Percentiles rank a stretch among this genome's conserved stretches.
Evolutionary conservation across 2,888 invertebrate genomes (phyloP).

Genomic region (Eristalinus aeneus): DNA sequence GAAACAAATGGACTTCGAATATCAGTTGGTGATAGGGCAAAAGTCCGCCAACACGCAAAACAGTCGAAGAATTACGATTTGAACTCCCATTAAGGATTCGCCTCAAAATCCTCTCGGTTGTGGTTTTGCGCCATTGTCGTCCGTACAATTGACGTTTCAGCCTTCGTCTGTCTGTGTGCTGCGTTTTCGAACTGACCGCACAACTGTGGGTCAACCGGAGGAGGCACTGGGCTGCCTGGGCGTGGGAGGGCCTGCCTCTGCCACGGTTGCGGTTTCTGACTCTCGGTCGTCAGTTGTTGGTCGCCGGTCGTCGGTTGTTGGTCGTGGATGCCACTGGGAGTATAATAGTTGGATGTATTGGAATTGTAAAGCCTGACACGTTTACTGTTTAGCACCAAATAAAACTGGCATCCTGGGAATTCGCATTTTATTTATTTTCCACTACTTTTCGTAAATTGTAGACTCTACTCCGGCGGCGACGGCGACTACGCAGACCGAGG

Average conservation of each 20-base stretch:
- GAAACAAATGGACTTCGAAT: constrained; percentile 70
- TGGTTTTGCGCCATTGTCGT: constrained; percentile 52
- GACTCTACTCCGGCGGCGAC: constrained; percentile 39
- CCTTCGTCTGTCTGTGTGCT: constrained; percentile 42
- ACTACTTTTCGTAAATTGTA: constrained; percentile 52
- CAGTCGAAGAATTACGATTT: background rate
- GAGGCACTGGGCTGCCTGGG: constrained; percentile 32
- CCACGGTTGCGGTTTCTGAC: background rate
- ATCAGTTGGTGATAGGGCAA: constrained; percentile 25
- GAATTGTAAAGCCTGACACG: constrained; percentile 69
- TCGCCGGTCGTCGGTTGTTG: background rate
- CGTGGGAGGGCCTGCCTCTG: background rate
- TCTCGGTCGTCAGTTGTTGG: background rate
- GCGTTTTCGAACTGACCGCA: constrained; percentile 55
- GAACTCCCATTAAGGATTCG: constrained; percentile 43
- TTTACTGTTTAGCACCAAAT: constrained; percentile 69
- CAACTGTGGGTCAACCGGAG: constrained; percentile 28
- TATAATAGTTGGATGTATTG: constrained; percentile 54
- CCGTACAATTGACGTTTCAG: constrained; percentile 58
- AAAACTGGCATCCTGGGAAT: constrained; percentile 67
- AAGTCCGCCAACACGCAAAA: background rate
- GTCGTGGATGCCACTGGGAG: constrained; percentile 27
- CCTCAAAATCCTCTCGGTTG: constrained; percentile 36
- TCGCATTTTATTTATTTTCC: constrained; percentile 63
- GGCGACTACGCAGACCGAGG: constrained; percentile 14